Evolutionary conservation across 2,797 vertebrate species (phyloP), one percentile per base, ranked within the genome.

Genomic region (Tenualosa ilisha): DNA sequence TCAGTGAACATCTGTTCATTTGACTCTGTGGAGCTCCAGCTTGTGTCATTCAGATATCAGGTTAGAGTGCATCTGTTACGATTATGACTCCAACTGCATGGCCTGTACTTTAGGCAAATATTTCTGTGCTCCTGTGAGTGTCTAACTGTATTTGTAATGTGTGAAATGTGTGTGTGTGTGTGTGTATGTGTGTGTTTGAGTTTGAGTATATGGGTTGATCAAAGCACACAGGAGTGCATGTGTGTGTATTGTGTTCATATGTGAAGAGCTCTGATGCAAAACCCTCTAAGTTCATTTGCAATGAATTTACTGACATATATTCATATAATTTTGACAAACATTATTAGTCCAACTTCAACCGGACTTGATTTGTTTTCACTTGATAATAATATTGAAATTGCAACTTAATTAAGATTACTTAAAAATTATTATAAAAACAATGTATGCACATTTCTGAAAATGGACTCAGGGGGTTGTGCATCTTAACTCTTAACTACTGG

Each of bases 91-190:
- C 68, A 40, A 59, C 8, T 53, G 40, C 85, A 82, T 31, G 72
- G 61, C 53, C 15, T 79, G 83, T 84, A 37, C 84, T 61, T 24
- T 11, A 72, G 82, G 51, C 53, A 54, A 26, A 72, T 40, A 86
- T 84, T 82, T 88, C 59, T 83, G 75, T 43, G 75, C 84, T 46
- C 59, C 82, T 50, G 24, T 31, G 82, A 89, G 83, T 79, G 75
- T 0, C 31, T 75, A 37, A 43, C 68, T 75, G 6, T 40, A 75
- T 3, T 31, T 65, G 17, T 59, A 24, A 65, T 24, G 63, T 26
- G 56, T 8, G 1, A 40, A 59, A 59, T 40, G 31, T 75, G 31
- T 40, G 63, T 68, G 63, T 68, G 63, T 68, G 63, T 68, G 63
- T 68, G 24, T 68, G 63, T 68, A 24, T 31, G 63, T 68, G 63